Percentiles rank a stretch among this genome's conserved stretches.
Conservation (phyloP, 2,113 vertebrate genomes). For the Plestiodon gilberti region DNA sequence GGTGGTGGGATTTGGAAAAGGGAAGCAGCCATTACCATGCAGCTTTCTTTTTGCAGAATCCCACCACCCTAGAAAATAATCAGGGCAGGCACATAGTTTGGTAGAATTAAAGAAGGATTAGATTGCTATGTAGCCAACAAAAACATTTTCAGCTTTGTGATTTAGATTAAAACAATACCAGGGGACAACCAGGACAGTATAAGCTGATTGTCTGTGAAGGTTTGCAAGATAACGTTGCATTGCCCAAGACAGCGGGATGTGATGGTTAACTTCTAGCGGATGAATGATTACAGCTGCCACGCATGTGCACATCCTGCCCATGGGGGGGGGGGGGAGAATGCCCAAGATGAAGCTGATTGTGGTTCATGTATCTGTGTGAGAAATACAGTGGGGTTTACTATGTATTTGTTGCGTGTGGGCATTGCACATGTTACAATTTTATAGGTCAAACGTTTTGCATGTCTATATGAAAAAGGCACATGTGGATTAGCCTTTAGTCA, state of each 20-base stretch:
- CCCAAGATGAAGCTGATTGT: not conserved
- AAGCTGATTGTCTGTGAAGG: conserved; percentile 51
- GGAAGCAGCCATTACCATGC: too few species aligned
- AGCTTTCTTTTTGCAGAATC: conserved; percentile 40
- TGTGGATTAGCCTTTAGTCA: not conserved
- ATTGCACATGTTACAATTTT: not conserved
- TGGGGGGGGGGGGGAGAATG: not conserved
- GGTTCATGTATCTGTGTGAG: not conserved
- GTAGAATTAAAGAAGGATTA: conserved; percentile 60
- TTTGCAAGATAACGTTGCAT: conserved; percentile 28
- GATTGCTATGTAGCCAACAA: conserved; percentile 58
- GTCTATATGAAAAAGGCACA: not conserved
- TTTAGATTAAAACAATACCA: conserved; percentile 55
- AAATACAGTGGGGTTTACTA: not conserved
- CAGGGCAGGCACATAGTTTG: conserved; percentile 48
- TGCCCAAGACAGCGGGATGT: not conserved
- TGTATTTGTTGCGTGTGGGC: too few species aligned
- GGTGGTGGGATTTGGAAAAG: too few species aligned
- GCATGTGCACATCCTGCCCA: not conserved
- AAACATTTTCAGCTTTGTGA: conserved; percentile 51
- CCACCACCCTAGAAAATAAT: conserved; percentile 45
- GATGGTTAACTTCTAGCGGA: conserved; percentile 18
- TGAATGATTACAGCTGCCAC: not conserved
- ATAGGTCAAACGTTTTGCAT: not conserved
- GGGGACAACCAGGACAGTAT: conserved; percentile 49